Evolutionary conservation across 2,113 vertebrate species (phyloP), one percentile per base, ranked within the genome.

Genomic region (Gopherus flavomarginatus): DNA sequence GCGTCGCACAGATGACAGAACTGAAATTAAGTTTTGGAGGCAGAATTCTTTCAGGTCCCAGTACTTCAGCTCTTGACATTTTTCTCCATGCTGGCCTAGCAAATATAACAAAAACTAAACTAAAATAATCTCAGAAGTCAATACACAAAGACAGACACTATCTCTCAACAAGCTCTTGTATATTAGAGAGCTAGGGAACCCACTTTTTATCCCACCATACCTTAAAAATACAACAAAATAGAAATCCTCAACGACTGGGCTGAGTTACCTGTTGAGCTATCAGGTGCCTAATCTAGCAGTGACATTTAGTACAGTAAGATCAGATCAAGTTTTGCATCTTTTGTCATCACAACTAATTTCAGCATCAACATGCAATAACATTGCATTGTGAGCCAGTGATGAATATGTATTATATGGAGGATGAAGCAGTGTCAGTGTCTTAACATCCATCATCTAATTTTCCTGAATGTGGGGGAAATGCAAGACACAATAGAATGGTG

Each of bases 291-390:
- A 69, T n/a, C 14, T n/a, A 69, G 14, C 62, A 9, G 16, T 69
- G 62, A n/a, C 35, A n/a, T n/a, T 57, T 19, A 69, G 16, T n/a
- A 69, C 31, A n/a, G 17, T n/a, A 69, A 69, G 8, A 4, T 69
- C 35, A 27, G 17, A 62, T 10, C 26, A 27, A 54, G 1, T 52
- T 88, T 50, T 35, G 59, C 1, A 1, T 6, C 42, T 8, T 49
- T 1, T 1, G 3, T 26, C 27, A 81, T 42, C 54, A 59, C n/a
- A 79, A 54, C 42, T 79, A 5, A 31, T 21, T 80, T 31, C 44
- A 49, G 26, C 42, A 38, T 38, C 26, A 35, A 0, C 0, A 17
- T 11, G 57, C 3, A 50, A 47, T 12, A 54, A 47, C 17, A 12
- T 31, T 13, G 42, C 57, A 49, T 9, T 84, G 29, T 84, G 59